phyloP scores from a whole-genome alignment of 2,797 vertebrate species.

The Urosaurus nigricauda region DNA sequence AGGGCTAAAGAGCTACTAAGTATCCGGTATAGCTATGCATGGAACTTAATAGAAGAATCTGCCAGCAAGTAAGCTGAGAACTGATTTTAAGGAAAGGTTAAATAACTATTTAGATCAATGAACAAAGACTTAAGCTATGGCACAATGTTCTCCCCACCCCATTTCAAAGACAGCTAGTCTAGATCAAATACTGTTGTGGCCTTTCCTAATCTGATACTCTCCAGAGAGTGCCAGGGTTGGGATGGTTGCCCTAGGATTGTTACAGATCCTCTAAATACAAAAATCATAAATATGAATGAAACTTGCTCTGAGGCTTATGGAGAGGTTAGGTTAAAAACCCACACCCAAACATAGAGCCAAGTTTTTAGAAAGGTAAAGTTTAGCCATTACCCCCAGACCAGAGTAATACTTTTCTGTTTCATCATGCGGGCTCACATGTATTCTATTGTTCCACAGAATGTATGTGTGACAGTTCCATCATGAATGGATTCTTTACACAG shows the following conservation, averaged over 20 bases:
- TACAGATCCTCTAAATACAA: background rate
- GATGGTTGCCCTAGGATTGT: too few species aligned
- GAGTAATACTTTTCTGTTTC: conserved; percentile 71
- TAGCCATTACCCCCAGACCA: conserved; percentile 73
- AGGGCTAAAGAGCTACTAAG: too few species aligned
- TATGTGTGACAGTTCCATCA: conserved; percentile 98
- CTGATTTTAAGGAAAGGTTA: background rate
- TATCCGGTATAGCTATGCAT: too few species aligned
- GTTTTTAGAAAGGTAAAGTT: conserved; percentile 67
- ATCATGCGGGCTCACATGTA: conserved; percentile 91
- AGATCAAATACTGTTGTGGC: too few species aligned
- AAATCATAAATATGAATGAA: background rate
- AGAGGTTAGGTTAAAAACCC: background rate
- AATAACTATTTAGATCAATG: background rate
- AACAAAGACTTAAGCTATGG: background rate
- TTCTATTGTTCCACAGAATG: conserved; percentile 99
- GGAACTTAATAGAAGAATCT: too few species aligned
- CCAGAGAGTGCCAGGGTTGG: background rate
- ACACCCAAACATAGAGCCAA: conserved; percentile 35
- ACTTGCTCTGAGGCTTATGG: background rate
- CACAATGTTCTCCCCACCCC: background rate
- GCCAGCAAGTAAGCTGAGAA: background rate
- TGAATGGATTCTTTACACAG: conserved; percentile 99
- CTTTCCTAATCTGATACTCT: too few species aligned
- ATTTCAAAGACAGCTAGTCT: background rate